Evolutionary conservation across 2,113 vertebrate species (phyloP), one percentile per base, ranked within the genome.

Genomic region (Engraulis encrasicolus): DNA sequence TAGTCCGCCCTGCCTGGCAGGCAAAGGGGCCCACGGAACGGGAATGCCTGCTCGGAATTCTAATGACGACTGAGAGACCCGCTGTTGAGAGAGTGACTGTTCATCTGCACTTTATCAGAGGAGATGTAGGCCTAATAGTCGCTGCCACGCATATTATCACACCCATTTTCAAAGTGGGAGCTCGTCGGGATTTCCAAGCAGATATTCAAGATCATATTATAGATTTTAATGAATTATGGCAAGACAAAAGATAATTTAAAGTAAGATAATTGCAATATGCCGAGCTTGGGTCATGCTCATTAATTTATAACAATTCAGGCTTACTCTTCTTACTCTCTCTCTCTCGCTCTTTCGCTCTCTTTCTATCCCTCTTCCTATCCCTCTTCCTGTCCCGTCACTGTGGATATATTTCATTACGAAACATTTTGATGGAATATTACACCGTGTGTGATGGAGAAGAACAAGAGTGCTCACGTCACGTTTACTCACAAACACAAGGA

Each of bases 401-500:
- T 49, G 45, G 79, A 88, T 84, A 50, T 78, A 80, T 86, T 82
- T 50, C 37, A 87, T 88, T 84, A 89, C 81, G 78, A 88, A 52
- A 50, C 83, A 83, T 87, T n/a, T 85, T 82, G 84, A 86, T 37
- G 50, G n/a, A 45, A 48, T 85, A 87, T 87, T 71, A 82, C 61
- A 80, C n/a, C n/a, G 71, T 58, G 82, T 88, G 81, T 86, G 78
- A 34, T 85, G 79, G 77, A 88, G 84, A 86, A 45, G 45, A 34
- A 38, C 50, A n/a, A n/a, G n/a, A 66, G 20, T 38, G 81, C 71
- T 89, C 34, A 80, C 83, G 71, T n/a, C n/a, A n/a, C n/a, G n/a
- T n/a, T n/a, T 77, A 78, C 66, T 86, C 80, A 94, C 81, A 89
- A 95, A 91, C 88, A 94, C 93, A 91, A 92, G 86, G 81, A 93